Percentiles rank a stretch among this genome's conserved stretches.
These are phyloP conservation scores for Chaetophractus vellerosus DNA, from an alignment of 2,797 vertebrate genomes.

Conservation along the genomic window DNA sequence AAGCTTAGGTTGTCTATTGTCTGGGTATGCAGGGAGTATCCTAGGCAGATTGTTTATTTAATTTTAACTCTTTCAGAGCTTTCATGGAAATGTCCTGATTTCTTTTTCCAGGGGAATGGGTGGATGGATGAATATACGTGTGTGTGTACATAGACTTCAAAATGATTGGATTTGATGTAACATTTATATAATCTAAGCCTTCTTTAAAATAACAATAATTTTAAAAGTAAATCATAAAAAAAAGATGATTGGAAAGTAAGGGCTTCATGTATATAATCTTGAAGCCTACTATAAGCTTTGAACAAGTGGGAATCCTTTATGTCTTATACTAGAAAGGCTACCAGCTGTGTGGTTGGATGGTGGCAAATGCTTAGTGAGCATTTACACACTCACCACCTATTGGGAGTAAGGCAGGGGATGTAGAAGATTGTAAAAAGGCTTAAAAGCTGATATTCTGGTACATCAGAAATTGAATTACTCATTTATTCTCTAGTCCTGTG, in stretches of 20 bases:
- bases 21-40: conserved; percentile 69
- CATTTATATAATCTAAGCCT: too few species aligned
- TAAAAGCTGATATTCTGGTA: conserved; percentile 28
- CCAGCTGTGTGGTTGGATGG: not conserved
- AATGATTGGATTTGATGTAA: not conserved
- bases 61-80: conserved; percentile 74
- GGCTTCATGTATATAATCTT: not conserved
- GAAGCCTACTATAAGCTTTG: conserved; percentile 19
- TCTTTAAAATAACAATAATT: too few species aligned
- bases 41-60: conserved; percentile 72
- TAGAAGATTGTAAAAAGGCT: not conserved
- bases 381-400: not conserved
- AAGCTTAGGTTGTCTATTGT: conserved; percentile 71
- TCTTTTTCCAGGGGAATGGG: not conserved
- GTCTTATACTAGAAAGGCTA: conserved; percentile 27
- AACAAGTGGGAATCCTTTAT: conserved; percentile 11
- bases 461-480: conserved; percentile 74
- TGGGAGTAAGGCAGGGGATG: conserved; percentile 2
- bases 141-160: not conserved
- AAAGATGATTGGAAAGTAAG: conserved; percentile 31
- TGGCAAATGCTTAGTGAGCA: conserved; percentile 41
- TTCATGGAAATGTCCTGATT: conserved; percentile 19
- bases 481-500: conserved; percentile 63
- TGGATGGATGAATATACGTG: not conserved
- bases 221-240: too few species aligned